Percentiles rank a stretch among this genome's conserved stretches.
phyloP scores from a whole-genome alignment of 2,888 invertebrate genomes.

The Andrena flavipes region DNA sequence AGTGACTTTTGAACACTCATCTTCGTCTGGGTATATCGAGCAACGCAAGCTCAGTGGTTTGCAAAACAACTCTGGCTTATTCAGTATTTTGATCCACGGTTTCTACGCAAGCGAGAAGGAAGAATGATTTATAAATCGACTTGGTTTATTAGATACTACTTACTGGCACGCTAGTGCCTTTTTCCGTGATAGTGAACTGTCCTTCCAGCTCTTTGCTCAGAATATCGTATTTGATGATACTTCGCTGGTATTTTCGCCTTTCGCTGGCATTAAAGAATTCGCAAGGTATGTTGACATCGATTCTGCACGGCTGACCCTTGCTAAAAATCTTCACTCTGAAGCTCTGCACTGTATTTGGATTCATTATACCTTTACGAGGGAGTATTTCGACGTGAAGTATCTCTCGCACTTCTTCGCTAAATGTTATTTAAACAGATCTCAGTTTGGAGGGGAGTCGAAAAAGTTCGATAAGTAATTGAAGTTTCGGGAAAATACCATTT shows the following conservation, averaged over 20 bases:
- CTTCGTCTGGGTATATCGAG: constrained; percentile 75
- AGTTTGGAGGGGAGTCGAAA: background rate
- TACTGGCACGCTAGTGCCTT: constrained; percentile 80
- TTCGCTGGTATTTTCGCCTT: constrained; percentile 79
- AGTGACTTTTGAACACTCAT: constrained; percentile 74
- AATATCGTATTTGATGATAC: constrained; percentile 72
- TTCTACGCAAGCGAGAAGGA: constrained; percentile 66
- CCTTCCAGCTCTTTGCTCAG: constrained; percentile 75
- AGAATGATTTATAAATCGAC: background rate
- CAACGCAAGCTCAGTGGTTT: constrained; percentile 78
- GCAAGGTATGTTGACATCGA: constrained; percentile 80
- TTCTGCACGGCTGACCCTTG: constrained; percentile 78
- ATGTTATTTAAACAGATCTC: constrained; percentile 31
- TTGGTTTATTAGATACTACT: constrained; percentile 19
- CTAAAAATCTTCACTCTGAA: constrained; percentile 80
- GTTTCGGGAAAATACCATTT: constrained; percentile 68
- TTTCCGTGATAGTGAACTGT: constrained; percentile 84
- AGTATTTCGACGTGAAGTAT: constrained; percentile 74
- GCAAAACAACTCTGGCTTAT: constrained; percentile 76
- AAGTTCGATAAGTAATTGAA: background rate
- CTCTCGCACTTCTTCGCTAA: constrained; percentile 76
- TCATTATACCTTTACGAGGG: constrained; percentile 81
- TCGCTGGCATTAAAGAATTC: constrained; percentile 82
- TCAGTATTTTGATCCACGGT: constrained; percentile 70
- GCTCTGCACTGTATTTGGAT: constrained; percentile 80